Evolutionary conservation across 2,888 invertebrate species (phyloP), one percentile per base, ranked within the genome.

Genomic region (Harpalus rufipes): DNA sequence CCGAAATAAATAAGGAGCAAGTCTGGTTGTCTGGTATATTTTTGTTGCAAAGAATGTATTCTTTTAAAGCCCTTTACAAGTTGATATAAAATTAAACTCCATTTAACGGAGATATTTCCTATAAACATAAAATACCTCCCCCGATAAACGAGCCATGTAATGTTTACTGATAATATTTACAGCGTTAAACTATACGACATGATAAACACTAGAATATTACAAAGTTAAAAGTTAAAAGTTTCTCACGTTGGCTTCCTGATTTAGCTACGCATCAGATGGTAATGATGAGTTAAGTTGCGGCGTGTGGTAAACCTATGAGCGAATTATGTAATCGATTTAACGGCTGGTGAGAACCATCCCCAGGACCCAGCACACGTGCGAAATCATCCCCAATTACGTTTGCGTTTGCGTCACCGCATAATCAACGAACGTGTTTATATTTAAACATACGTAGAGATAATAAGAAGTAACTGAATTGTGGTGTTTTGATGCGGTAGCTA

Each of bases 241-340:
- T 51, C 8, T 51, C 10, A 32, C 32, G 5, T 32, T 63, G 63
- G 18, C 63, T 12, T 59, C 10, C 59, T 59, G 59, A 32, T 59
- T 59, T 59, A 59, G 63, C 21, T 63, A 12, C 63, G 63, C 25
- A 18, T 21, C 63, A 18, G 25, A 7, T 21, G 63, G 32, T 39
- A 68, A 68, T 68, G 25, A 68, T 32, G 32, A 39, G 68, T 68
- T 68, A 68, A 68, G 32, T 68, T 68, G 68, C 14, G 68, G 68
- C 32, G 14, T 39, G 39, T 68, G 68, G 68, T 68, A 14, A 32
- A 14, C 25, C 68, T 39, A 68, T 68, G 12, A 68, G 68, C 68
- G 39, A 68, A 68, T 68, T 68, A 68, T 39, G 32, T 68, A 68
- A 68, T 68, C 68, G 68, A 68, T 68, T 68, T 32, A n/a, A 68